Evolutionary conservation across 2,888 invertebrate genomes (phyloP).

Genomic region (Melikaiella ostensackeni): DNA sequence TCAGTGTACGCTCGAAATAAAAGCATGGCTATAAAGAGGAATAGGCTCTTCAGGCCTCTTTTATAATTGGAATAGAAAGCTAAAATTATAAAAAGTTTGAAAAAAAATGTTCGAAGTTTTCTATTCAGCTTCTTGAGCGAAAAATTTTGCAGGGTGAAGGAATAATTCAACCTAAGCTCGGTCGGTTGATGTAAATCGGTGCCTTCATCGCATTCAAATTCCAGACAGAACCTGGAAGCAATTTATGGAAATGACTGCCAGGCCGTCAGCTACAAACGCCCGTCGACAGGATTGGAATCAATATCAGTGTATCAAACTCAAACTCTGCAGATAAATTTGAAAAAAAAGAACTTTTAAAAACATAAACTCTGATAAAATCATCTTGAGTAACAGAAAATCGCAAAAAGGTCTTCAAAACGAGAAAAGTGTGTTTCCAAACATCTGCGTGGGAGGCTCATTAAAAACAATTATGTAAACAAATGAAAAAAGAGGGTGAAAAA

Average conservation of each 20-base stretch:
- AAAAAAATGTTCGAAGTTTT: background rate
- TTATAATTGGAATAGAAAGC: background rate
- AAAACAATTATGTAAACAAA: too few species aligned
- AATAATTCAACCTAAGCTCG: conserved; percentile 15
- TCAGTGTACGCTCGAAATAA: background rate
- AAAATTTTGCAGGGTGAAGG: conserved; percentile 1
- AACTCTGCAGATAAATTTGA: conserved; percentile 13
- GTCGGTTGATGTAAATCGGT: conserved; percentile 26
- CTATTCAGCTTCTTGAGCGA: conserved; percentile 14
- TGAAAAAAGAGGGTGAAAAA: too few species aligned
- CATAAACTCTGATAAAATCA: too few species aligned
- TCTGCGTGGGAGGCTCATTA: too few species aligned
- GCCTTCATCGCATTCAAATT: conserved; percentile 35
- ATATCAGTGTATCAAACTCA: conserved; percentile 35
- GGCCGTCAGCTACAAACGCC: conserved; percentile 12
- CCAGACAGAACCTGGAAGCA: conserved; percentile 29
- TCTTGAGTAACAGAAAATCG: too few species aligned
- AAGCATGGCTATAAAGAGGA: background rate
- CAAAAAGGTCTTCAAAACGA: too few species aligned
- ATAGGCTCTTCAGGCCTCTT: background rate
- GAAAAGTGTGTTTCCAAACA: too few species aligned
- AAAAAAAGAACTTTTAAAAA: too few species aligned
- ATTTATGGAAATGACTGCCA: conserved; percentile 38
- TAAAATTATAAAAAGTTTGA: background rate
- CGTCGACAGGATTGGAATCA: conserved; percentile 32